Evolutionary conservation across 1,140 invertebrate species (phyloP).

Genomic region (Aphelenchoides besseyi): DNA sequence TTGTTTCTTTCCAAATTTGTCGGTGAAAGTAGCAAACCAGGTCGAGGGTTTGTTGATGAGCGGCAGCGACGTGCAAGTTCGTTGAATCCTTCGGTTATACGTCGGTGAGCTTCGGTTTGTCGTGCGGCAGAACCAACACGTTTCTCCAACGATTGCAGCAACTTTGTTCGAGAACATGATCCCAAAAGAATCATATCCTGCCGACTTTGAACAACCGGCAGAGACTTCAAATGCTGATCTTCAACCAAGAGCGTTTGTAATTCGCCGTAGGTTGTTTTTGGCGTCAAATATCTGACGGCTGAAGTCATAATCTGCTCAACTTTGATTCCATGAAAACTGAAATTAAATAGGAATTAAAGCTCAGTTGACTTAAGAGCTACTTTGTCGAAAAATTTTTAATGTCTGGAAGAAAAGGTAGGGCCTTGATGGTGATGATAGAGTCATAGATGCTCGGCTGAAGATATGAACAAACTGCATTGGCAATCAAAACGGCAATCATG

Average conservation of each 20-base stretch:
- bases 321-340: constrained; percentile 52
- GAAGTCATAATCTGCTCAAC: constrained; percentile 59
- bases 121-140: constrained; percentile 40
- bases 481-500: constrained; percentile 86
- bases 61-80: not conserved
- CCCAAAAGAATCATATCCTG: constrained; percentile 47
- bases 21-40: not conserved
- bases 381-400: constrained; percentile 53
- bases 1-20: not conserved
- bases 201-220: constrained; percentile 54
- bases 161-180: constrained; percentile 46
- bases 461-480: constrained; percentile 85
- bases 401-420: constrained; percentile 84
- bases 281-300: constrained; percentile 33
- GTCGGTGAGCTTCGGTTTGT: constrained; percentile 37
- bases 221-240: constrained; percentile 43
- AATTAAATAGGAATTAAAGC: constrained; percentile 15
- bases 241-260: constrained; percentile 42
- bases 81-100: constrained; percentile 11
- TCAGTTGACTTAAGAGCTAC: constrained; percentile 28
- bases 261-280: constrained; percentile 49
- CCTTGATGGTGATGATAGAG: constrained; percentile 94
- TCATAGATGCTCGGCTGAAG: constrained; percentile 95
- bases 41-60: not conserved
- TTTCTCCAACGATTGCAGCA: constrained; percentile 36